Conservation (phyloP, 2,113 vertebrate species). For the Gymnorhina tibicen region DNA sequence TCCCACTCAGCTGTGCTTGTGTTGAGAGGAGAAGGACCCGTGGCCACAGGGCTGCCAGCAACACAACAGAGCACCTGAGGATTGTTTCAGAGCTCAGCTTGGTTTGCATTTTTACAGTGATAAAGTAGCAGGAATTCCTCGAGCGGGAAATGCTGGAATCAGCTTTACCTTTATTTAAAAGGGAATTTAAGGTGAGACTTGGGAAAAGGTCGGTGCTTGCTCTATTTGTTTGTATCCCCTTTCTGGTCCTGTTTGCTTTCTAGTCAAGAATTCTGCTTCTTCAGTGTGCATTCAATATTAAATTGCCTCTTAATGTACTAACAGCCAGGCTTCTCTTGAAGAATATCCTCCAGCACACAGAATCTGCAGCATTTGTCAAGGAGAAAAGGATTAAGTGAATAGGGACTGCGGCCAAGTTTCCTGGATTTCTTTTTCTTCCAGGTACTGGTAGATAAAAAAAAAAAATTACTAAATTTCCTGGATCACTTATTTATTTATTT, state of each 20-base stretch:
- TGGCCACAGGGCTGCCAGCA: not conserved
- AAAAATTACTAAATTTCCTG: not conserved
- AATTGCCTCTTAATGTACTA: slow-evolving; percentile 56
- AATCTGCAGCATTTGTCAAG: slow-evolving; percentile 44
- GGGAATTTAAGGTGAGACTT: slow-evolving; percentile 26
- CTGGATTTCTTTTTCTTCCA: not conserved
- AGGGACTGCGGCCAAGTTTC: slow-evolving; percentile 25
- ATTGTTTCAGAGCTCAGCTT: not conserved
- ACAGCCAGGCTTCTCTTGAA: slow-evolving; percentile 33
- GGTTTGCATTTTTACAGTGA: not conserved
- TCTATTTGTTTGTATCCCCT: slow-evolving; percentile 18
- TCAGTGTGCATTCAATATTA: slow-evolving; percentile 46
- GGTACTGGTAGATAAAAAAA: not conserved
- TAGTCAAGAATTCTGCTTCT: slow-evolving; percentile 37
- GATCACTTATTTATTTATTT: slow-evolving; percentile 1
- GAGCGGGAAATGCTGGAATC: not conserved
- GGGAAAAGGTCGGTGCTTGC: not conserved
- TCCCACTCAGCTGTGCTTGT: not conserved
- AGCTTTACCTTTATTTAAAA: not conserved
- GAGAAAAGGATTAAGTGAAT: slow-evolving; percentile 31
- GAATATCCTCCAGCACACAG: slow-evolving; percentile 14
- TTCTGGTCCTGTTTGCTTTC: slow-evolving; percentile 28
- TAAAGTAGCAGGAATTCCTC: not conserved
- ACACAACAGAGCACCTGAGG: not conserved
- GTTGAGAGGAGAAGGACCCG: not conserved